Evolutionary conservation across 1,140 invertebrate genomes (phyloP).

Genomic region (Seison nebaliae): DNA sequence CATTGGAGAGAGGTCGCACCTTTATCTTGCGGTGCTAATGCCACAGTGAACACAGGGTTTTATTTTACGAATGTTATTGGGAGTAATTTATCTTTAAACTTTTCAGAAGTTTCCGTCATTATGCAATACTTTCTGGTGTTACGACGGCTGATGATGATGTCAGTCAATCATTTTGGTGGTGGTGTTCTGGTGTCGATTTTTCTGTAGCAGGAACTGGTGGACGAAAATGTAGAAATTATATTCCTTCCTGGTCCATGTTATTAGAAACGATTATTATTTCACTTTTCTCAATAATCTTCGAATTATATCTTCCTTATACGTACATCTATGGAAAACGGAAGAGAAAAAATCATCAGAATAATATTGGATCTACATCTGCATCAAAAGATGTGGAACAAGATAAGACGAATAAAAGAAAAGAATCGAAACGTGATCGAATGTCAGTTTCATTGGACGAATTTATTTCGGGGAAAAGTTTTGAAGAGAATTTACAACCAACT

Average conservation of each 20-base stretch:
- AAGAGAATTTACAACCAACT: conserved; percentile 16
- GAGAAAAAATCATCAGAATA: conserved; percentile 5
- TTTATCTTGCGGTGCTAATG: too few species aligned
- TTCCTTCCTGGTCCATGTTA: conserved; percentile 38
- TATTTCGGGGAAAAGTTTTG: conserved; percentile 14
- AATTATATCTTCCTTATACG: conserved; percentile 23
- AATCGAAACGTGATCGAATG: neutral
- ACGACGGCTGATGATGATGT: too few species aligned
- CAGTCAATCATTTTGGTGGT: too few species aligned
- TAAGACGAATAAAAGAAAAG: too few species aligned
- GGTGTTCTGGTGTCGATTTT: conserved; percentile 9
- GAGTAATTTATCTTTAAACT: too few species aligned
- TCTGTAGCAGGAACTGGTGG: conserved; percentile 38
- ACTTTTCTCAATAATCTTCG: conserved; percentile 32
- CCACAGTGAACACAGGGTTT: too few species aligned
- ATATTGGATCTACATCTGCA: conserved; percentile 8
- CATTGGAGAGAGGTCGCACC: too few species aligned
- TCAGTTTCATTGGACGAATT: neutral
- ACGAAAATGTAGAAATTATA: conserved; percentile 45
- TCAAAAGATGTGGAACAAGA: too few species aligned
- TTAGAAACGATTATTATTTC: conserved; percentile 43
- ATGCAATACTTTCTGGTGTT: too few species aligned
- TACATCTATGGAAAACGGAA: conserved; percentile 3
- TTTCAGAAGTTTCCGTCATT: too few species aligned
- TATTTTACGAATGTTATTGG: too few species aligned